Percentiles rank a stretch among this genome's conserved stretches.
phyloP scores from a whole-genome alignment of 2,113 vertebrate genomes.

The Stegostoma tigrinum region DNA sequence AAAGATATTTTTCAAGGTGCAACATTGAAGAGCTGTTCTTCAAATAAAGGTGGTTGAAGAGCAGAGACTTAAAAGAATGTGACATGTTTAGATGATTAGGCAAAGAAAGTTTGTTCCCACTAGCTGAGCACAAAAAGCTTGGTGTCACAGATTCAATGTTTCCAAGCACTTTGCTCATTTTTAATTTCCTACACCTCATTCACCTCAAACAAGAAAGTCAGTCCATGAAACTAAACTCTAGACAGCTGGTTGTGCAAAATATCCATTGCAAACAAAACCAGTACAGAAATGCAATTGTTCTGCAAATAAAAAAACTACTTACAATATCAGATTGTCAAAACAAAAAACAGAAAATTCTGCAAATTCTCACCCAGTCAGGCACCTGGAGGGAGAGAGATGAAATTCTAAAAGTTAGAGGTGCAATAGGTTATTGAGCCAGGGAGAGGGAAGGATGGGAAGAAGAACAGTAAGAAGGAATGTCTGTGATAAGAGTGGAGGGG shows the following conservation, averaged over 20 bases:
- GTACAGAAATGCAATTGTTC: background rate
- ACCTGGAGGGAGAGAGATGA: background rate
- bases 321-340: background rate
- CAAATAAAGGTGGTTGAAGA: no score
- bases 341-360: background rate
- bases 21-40: no score
- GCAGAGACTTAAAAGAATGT: no score
- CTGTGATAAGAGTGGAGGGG: background rate
- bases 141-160: no score
- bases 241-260: background rate
- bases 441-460: background rate
- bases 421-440: no score
- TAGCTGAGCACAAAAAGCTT: no score
- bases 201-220: background rate
- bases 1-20: no score
- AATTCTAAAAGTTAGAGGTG: no score
- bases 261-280: background rate
- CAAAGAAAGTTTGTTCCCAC: no score
- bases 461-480: background rate
- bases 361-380: background rate
- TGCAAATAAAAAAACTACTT: background rate
- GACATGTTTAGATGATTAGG: no score
- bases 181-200: background rate
- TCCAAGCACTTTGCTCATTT: background rate
- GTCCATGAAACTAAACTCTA: background rate